Evolutionary conservation across 2,113 vertebrate genomes (phyloP), one percentile per base, ranked within the genome.

Genomic region (Myocastor coypus): DNA sequence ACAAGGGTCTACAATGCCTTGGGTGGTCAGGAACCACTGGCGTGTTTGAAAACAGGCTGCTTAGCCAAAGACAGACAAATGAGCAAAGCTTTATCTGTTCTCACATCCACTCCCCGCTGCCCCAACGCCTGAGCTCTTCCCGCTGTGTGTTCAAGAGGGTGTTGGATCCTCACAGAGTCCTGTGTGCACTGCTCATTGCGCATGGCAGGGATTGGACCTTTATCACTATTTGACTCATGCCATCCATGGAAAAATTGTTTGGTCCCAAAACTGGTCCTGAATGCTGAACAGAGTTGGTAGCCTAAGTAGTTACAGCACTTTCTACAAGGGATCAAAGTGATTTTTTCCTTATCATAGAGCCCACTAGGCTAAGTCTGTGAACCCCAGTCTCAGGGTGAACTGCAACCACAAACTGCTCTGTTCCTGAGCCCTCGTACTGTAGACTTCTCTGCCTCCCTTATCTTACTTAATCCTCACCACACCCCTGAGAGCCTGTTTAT

Each of bases 341-440:
- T 1, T 20, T 91, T 32, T 20, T 77, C 8, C 42, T 82, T 19
- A 34, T 4, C 5, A 11, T 37, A 24, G 10, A 50, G 37, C 12
- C 37, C 46, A 52, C 46, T 32, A 46, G 42, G 66, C 52, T 26
- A 2, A 28, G 26, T 30, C 42, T 52, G 7, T 19, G 26, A 42
- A 5, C 3, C 8, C 3, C n/a, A 4, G 55, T 80, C 59, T 84
- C 78, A 17, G 3, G 16, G 46, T 12, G 14, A 87, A 34, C 17
- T 40, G 50, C 46, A 69, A n/a, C 30, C 24, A 46, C 13, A 3
- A 42, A 81, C 83, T 34, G 37, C 75, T 46, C n/a, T 14, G 7
- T 8, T 5, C 0, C 64, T 40, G 8, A 75, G 24, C 24, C 28
- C 16, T 32, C 11, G 7, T 2, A 4, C 11, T 20, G 5, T 12